These are phyloP conservation scores for Coboldia fuscipes DNA, from an alignment of 1,140 invertebrate species.

Conservation along the genomic window DNA sequence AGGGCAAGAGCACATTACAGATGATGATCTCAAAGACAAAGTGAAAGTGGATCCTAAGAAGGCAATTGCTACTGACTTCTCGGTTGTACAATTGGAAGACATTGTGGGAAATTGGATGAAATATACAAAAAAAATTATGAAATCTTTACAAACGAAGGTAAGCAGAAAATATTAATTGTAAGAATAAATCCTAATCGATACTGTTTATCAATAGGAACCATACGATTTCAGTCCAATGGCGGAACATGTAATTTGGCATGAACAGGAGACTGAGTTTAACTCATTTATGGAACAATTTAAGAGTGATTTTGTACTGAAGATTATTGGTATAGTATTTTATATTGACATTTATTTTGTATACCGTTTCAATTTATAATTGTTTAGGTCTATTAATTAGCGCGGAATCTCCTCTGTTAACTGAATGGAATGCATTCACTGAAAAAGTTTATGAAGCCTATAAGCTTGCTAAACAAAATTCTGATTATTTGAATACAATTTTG, in stretches of 20 bases:
- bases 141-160: slow-evolving; percentile 31
- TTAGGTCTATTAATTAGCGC: slow-evolving; percentile 27
- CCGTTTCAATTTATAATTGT: neutral
- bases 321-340: neutral
- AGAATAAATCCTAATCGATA: neutral
- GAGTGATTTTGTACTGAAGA: slow-evolving; percentile 30
- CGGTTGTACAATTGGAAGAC: slow-evolving; percentile 34
- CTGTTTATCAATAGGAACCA: slow-evolving; percentile 16
- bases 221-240: slow-evolving; percentile 51
- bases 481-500: slow-evolving; percentile 59
- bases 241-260: slow-evolving; percentile 66
- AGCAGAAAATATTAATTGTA: neutral
- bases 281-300: slow-evolving; percentile 62
- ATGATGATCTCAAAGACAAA: slow-evolving; percentile 26
- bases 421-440: slow-evolving; percentile 28
- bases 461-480: slow-evolving; percentile 65
- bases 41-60: slow-evolving; percentile 22
- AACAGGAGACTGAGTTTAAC: slow-evolving; percentile 49
- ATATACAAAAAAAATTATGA: slow-evolving; percentile 32
- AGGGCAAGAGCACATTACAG: slow-evolving; percentile 19
- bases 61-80: slow-evolving; percentile 23
- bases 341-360: slow-evolving; percentile 6
- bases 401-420: slow-evolving; percentile 23
- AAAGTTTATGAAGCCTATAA: slow-evolving; percentile 44
- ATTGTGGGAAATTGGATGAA: slow-evolving; percentile 36